These are phyloP conservation scores for Porites rus DNA, from an alignment of 92 coral and sea anemone genomes.

Conservation along the genomic window DNA sequence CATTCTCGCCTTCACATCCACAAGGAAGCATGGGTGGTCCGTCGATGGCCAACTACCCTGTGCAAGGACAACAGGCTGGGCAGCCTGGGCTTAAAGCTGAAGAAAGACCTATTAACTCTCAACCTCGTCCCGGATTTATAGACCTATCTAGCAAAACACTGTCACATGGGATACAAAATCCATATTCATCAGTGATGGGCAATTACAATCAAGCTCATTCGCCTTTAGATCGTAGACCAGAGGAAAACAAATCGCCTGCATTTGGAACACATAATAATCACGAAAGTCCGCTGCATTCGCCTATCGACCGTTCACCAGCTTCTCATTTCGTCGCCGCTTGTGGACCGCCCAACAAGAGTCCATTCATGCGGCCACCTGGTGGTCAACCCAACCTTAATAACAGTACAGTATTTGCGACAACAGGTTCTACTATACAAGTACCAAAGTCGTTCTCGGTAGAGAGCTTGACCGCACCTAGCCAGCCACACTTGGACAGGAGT, in stretches of 20 bases:
- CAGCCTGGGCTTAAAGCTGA: slow-evolving; percentile 41
- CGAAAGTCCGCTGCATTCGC: slow-evolving; percentile 85
- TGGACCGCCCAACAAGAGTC: slow-evolving; percentile 92
- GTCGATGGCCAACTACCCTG: slow-evolving; percentile 37
- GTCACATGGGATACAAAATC: slow-evolving; percentile 69
- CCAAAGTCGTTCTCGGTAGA: slow-evolving; percentile 97
- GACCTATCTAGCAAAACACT: slow-evolving; percentile 71
- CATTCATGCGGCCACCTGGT: slow-evolving; percentile 72
- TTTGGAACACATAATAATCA: slow-evolving; percentile 53
- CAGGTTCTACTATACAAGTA: slow-evolving; percentile 65
- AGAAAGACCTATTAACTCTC: slow-evolving; percentile 48
- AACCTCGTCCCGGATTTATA: slow-evolving; percentile 78
- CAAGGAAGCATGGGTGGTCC: slow-evolving; percentile 64
- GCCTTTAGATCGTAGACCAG: slow-evolving; percentile 60
- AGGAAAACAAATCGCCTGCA: slow-evolving; percentile 48
- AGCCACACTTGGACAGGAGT: slow-evolving; percentile 70
- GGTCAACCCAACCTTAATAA: slow-evolving; percentile 67
- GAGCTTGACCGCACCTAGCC: slow-evolving; percentile 95
- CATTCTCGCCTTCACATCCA: slow-evolving; percentile 91
- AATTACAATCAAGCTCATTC: slow-evolving; percentile 63
- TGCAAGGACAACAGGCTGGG: slow-evolving; percentile 30
- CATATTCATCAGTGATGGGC: slow-evolving; percentile 63
- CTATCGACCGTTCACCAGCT: slow-evolving; percentile 68
- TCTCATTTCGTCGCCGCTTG: slow-evolving; percentile 42
- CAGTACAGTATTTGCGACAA: slow-evolving; percentile 40